Conservation (phyloP, 2,888 invertebrate genomes). For the Mycogona germanica region DNA sequence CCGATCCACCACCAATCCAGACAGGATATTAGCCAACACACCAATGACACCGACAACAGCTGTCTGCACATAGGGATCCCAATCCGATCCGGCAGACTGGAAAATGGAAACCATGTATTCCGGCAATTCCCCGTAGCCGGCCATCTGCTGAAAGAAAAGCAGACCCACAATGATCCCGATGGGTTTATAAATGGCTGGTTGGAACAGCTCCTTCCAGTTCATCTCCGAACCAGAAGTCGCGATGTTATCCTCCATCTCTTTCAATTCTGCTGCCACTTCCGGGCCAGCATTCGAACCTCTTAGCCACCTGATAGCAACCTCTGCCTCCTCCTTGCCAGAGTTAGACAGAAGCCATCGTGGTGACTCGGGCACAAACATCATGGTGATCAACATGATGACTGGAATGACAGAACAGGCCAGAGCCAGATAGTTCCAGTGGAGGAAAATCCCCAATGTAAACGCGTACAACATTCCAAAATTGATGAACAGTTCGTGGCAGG, state of each 20-base stretch:
- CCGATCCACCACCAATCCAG: constrained; percentile 17
- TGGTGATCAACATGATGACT: not conserved
- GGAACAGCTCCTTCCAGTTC: not conserved
- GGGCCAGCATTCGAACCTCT: not conserved
- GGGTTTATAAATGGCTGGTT: constrained; percentile 15
- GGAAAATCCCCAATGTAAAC: constrained; percentile 1
- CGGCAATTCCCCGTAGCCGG: constrained; percentile 21
- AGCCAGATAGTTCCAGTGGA: constrained; percentile 13
- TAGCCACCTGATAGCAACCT: constrained; percentile 3
- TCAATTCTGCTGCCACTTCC: not conserved
- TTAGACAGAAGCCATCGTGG: constrained; percentile 13
- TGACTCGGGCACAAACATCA: constrained; percentile 14
- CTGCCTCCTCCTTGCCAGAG: not conserved
- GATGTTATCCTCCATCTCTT: not conserved
- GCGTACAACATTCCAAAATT: constrained; percentile 12
- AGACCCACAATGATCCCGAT: constrained; percentile 18
- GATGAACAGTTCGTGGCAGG: constrained; percentile 17
- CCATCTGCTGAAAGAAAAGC: constrained; percentile 22
- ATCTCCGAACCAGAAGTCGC: not conserved
- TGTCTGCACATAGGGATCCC: constrained; percentile 17
- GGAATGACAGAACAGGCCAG: constrained; percentile 6
- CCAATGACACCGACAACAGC: constrained; percentile 15
- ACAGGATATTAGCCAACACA: not conserved
- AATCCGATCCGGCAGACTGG: constrained; percentile 16
- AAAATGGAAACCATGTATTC: constrained; percentile 22